These are phyloP conservation scores for Amblyornis subalaris DNA, from an alignment of 2,113 vertebrate species.

Conservation along the genomic window DNA sequence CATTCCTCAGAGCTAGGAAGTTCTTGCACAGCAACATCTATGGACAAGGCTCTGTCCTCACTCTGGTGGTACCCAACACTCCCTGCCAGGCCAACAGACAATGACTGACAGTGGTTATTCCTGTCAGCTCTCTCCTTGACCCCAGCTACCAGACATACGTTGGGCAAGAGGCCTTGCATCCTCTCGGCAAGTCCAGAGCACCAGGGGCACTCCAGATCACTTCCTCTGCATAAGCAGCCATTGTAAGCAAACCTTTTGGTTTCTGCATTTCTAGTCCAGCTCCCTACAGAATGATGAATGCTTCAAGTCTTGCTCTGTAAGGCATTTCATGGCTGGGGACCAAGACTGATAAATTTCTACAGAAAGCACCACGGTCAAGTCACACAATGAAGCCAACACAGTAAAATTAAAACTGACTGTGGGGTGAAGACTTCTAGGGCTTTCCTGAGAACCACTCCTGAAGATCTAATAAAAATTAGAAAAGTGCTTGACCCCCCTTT, in stretches of 20 bases:
- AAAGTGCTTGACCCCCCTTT: neutral
- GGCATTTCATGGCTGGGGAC: neutral
- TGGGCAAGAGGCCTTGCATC: neutral
- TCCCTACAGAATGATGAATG: neutral
- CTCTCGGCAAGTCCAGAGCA: fast-evolving
- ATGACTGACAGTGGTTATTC: neutral
- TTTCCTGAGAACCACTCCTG: neutral
- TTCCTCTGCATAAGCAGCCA: neutral
- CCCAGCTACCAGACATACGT: neutral
- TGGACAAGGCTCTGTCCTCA: neutral
- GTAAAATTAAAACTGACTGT: neutral
- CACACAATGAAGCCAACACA: neutral
- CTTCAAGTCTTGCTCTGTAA: neutral
- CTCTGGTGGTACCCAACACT: fast-evolving
- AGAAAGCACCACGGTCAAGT: neutral
- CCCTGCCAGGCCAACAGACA: neutral
- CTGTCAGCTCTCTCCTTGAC: neutral
- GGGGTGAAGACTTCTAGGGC: neutral
- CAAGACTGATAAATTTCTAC: neutral
- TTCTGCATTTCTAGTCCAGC: neutral
- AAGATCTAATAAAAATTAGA: neutral
- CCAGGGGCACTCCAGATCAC: neutral
- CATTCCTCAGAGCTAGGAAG: neutral
- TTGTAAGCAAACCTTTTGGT: neutral
- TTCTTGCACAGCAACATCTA: neutral